These are phyloP conservation scores for Drosophila mayaguana DNA, from an alignment of 2,888 invertebrate genomes.

Conservation along the genomic window DNA sequence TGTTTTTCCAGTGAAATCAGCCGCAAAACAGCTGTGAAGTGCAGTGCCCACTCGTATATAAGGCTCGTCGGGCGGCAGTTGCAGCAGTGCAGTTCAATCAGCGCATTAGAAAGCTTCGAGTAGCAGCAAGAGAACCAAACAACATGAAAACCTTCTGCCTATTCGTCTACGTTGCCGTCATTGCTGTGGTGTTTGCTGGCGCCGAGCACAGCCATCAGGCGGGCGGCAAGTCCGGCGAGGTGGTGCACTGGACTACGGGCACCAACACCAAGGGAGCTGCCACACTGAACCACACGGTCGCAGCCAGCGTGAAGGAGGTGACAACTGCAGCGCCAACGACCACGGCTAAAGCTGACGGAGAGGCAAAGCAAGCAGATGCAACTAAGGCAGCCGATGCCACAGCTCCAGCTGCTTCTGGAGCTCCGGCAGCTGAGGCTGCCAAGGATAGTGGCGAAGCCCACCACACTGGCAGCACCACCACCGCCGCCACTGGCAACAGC, in stretches of 20 bases:
- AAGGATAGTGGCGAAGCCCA: conserved; percentile 13
- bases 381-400: not conserved
- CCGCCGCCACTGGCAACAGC: not conserved
- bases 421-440: not conserved
- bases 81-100: conserved; percentile 30
- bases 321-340: not conserved
- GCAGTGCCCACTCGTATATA: conserved; percentile 6
- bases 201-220: conserved; percentile 27
- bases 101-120: conserved; percentile 11
- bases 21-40: conserved; percentile 29
- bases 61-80: not conserved
- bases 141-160: conserved; percentile 33
- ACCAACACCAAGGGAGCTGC: conserved; percentile 41
- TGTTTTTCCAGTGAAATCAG: not conserved
- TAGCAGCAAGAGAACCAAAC: not conserved
- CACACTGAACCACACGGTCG: conserved; percentile 18
- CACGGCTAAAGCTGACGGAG: not conserved
- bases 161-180: conserved; percentile 7
- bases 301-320: not conserved
- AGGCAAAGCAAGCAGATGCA: not conserved
- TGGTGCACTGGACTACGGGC: conserved; percentile 47
- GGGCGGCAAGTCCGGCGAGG: conserved; percentile 23
- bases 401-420: not conserved
- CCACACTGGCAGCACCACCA: not conserved
- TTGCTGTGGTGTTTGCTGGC: conserved; percentile 12